These are phyloP conservation scores for Allochrocebus solatus DNA, from an alignment of 2,797 vertebrate species.

Conservation along the genomic window DNA sequence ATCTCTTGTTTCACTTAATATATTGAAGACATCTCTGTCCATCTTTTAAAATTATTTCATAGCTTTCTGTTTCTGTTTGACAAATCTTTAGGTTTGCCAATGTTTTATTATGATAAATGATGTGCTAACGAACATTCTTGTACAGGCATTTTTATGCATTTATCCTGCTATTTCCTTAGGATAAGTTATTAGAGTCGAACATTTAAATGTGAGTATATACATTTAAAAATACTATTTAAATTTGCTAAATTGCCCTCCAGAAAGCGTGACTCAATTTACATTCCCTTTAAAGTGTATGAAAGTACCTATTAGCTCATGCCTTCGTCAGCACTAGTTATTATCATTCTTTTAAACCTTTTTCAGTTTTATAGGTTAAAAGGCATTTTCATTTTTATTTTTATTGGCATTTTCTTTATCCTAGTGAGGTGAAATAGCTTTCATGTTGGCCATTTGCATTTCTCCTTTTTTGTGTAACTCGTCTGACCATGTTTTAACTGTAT, in stretches of 20 bases:
- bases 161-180: conserved; percentile 42
- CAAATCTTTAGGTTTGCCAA: not conserved
- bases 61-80: conserved; percentile 7
- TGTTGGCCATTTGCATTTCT: conserved; percentile 19
- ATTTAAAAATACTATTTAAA: conserved; percentile 48
- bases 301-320: conserved; percentile 19
- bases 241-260: conserved; percentile 61
- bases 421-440: conserved; percentile 38
- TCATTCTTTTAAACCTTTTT: conserved; percentile 46
- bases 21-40: not conserved
- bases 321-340: conserved; percentile 31
- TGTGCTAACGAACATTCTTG: not conserved
- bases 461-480: not conserved
- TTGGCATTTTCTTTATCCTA: conserved; percentile 36
- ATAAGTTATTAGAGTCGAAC: conserved; percentile 32
- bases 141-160: not conserved
- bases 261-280: conserved; percentile 23
- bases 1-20: not conserved
- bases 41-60: not conserved
- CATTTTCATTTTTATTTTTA: conserved; percentile 58
- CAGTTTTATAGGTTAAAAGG: conserved; percentile 50
- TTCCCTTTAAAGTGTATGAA: conserved; percentile 29
- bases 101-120: conserved; percentile 18
- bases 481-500: conserved; percentile 11
- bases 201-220: conserved; percentile 8